These are phyloP conservation scores for Nebria ingens DNA, from an alignment of 1,140 invertebrate species.

Conservation along the genomic window DNA sequence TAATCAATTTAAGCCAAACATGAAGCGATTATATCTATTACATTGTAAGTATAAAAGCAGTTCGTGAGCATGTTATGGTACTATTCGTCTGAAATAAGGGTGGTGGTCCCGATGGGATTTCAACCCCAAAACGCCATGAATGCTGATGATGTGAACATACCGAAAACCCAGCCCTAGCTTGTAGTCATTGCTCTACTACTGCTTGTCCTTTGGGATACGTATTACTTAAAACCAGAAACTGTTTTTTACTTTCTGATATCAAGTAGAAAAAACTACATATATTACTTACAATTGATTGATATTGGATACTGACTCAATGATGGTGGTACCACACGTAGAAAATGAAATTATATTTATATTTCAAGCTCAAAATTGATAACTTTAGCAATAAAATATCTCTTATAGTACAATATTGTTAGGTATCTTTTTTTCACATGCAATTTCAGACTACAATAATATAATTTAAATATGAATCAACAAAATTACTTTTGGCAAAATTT, in stretches of 20 bases:
- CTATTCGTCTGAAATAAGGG: background rate
- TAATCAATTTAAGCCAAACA: constrained; percentile 6
- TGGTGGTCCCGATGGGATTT: background rate
- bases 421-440: too few species aligned
- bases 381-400: too few species aligned
- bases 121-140: constrained; percentile 1
- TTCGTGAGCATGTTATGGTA: background rate
- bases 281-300: too few species aligned
- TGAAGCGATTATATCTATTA: background rate
- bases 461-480: too few species aligned
- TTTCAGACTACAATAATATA: too few species aligned
- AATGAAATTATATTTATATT: too few species aligned
- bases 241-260: too few species aligned
- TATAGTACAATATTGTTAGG: too few species aligned
- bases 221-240: background rate
- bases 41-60: background rate
- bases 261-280: background rate
- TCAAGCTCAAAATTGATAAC: too few species aligned
- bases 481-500: too few species aligned
- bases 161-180: background rate
- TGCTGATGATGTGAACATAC: constrained; percentile 6
- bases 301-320: too few species aligned
- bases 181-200: background rate
- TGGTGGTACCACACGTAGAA: too few species aligned
- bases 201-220: background rate